Evolutionary conservation across 1,140 invertebrate species (phyloP).

Genomic region (Archivesica marissinica): DNA sequence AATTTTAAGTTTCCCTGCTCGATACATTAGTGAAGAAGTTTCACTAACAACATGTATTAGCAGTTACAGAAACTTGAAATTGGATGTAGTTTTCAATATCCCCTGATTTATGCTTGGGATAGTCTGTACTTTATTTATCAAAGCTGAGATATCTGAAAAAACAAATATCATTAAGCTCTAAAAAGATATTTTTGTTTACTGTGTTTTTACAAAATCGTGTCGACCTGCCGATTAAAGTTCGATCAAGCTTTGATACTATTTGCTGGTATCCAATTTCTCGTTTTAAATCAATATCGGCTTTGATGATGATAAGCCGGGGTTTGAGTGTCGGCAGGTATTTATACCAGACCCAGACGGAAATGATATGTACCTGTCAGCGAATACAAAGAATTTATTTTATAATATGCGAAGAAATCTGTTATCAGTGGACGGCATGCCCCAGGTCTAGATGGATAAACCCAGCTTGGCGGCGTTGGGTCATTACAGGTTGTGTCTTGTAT

Average conservation of each 20-base stretch:
- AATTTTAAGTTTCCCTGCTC: no score
- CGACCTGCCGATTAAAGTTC: slow-evolving; percentile 56
- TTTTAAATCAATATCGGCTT: slow-evolving; percentile 57
- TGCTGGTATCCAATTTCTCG: slow-evolving; percentile 25
- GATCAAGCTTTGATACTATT: slow-evolving; percentile 33
- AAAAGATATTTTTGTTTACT: slow-evolving; percentile 63
- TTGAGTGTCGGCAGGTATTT: slow-evolving; percentile 50
- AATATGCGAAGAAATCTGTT: slow-evolving; percentile 29
- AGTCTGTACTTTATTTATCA: slow-evolving; percentile 48
- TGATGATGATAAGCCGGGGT: slow-evolving; percentile 55
- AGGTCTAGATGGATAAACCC: neutral
- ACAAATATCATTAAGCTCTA: slow-evolving; percentile 62
- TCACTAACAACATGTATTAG: neutral
- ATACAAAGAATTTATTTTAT: slow-evolving; percentile 51
- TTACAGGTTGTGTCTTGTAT: neutral
- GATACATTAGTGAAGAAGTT: no score
- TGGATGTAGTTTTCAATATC: slow-evolving; percentile 18
- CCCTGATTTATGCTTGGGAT: slow-evolving; percentile 5
- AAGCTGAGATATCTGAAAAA: slow-evolving; percentile 43
- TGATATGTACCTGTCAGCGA: slow-evolving; percentile 48
- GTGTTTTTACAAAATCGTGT: slow-evolving; percentile 50
- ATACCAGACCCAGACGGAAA: slow-evolving; percentile 15
- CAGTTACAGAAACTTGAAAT: neutral
- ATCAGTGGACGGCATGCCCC: slow-evolving; percentile 26
- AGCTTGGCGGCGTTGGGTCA: slow-evolving; percentile 20